Evolutionary conservation across 2,797 vertebrate species (phyloP).

Genomic region (Eleutherodactylus coqui): DNA sequence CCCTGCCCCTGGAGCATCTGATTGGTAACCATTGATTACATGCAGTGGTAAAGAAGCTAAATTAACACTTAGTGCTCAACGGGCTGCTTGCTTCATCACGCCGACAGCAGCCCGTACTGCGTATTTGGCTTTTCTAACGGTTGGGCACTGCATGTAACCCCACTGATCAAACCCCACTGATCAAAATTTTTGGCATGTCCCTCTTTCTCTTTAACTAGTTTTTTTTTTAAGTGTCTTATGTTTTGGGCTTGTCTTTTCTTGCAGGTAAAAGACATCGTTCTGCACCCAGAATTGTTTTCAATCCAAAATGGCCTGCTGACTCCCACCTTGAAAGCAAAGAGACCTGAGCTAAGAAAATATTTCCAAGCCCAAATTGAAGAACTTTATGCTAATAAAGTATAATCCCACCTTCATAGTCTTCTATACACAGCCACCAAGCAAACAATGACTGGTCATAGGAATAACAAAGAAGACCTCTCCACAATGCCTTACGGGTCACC

Average conservation of each 20-base stretch:
- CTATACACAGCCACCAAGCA: constrained; percentile 67
- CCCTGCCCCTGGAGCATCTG: too few species aligned
- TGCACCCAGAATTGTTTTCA: constrained; percentile 89
- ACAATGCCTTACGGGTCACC: constrained; percentile 78
- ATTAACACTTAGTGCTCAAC: too few species aligned
- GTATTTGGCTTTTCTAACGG: too few species aligned
- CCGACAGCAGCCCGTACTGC: too few species aligned
- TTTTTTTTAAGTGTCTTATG: neutral
- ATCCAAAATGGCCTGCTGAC: constrained; percentile 93
- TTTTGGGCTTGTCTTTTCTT: constrained; percentile 29
- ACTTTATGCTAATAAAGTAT: constrained; percentile 90
- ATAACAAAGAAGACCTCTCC: constrained; percentile 69
- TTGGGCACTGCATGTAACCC: too few species aligned
- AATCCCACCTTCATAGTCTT: constrained; percentile 64
- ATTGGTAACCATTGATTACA: too few species aligned
- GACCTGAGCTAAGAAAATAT: constrained; percentile 82
- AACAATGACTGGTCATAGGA: constrained; percentile 76
- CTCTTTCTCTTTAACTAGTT: neutral
- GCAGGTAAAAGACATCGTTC: constrained; percentile 88
- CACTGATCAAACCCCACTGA: too few species aligned
- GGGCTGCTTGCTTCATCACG: too few species aligned
- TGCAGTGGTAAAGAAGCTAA: too few species aligned
- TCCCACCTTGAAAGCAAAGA: constrained; percentile 93
- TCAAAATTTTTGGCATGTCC: too few species aligned
- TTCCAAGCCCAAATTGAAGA: constrained; percentile 89